phyloP scores from a whole-genome alignment of 2,888 invertebrate genomes.

The Coenonympha glycerion region DNA sequence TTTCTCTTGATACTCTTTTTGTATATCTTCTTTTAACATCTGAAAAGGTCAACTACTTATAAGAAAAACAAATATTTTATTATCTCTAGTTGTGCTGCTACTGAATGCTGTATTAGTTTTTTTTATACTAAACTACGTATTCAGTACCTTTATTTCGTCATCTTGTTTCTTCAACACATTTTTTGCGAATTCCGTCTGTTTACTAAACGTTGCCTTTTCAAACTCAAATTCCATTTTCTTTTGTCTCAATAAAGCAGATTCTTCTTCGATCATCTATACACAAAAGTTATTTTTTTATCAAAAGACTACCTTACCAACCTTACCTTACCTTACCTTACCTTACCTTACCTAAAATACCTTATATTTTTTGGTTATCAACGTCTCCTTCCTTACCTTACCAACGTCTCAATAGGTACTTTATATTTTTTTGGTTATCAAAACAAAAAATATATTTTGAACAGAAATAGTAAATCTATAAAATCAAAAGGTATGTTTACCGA shows the following conservation, averaged over 20 bases:
- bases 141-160: constrained; percentile 75
- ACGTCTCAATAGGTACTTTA: no score
- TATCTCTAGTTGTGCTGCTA: neutral
- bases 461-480: neutral
- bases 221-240: constrained; percentile 77
- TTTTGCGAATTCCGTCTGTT: constrained; percentile 77
- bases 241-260: constrained; percentile 67
- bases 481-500: no score
- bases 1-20: constrained; percentile 63
- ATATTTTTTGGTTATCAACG: neutral
- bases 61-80: neutral
- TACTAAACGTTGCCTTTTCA: constrained; percentile 76
- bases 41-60: constrained; percentile 28
- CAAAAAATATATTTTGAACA: neutral
- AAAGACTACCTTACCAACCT: no score
- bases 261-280: constrained; percentile 64
- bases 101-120: no score
- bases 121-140: neutral
- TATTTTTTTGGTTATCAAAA: no score
- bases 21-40: constrained; percentile 61
- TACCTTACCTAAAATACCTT: neutral
- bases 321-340: no score
- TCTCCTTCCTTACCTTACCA: no score
- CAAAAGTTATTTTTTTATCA: neutral
- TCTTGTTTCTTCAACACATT: constrained; percentile 75